phyloP scores from a whole-genome alignment of 2,113 vertebrate genomes.

The Poicephalus meyeri region DNA sequence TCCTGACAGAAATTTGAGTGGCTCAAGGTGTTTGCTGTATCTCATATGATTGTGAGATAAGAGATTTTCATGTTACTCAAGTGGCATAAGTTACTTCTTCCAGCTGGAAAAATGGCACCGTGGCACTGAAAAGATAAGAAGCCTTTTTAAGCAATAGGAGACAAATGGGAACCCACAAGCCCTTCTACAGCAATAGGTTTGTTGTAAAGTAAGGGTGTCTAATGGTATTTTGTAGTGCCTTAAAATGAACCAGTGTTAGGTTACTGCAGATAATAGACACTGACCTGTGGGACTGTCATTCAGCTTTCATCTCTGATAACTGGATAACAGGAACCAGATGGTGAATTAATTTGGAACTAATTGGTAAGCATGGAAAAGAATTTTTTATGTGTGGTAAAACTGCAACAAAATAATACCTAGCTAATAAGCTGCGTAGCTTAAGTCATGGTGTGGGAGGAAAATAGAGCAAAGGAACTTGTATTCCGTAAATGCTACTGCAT shows the following conservation, averaged over 20 bases:
- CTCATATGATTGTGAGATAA: not conserved
- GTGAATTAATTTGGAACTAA: slow-evolving; percentile 23
- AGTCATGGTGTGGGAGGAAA: not conserved
- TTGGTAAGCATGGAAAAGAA: not conserved
- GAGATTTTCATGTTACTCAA: not conserved
- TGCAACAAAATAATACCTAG: not conserved
- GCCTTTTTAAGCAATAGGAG: not conserved
- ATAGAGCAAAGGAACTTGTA: not conserved
- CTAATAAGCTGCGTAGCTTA: not conserved
- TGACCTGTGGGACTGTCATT: not conserved
- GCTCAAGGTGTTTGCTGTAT: not conserved
- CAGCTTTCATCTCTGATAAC: not conserved
- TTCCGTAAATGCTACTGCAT: not conserved
- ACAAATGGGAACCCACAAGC: not conserved
- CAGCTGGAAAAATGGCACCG: not conserved
- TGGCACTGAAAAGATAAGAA: not conserved
- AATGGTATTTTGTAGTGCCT: not conserved
- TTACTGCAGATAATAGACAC: not conserved
- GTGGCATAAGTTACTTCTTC: not conserved
- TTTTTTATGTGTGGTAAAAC: not conserved
- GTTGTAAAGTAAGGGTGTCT: not conserved
- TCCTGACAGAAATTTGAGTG: not conserved
- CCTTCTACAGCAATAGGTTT: not conserved
- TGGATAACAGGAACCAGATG: not conserved
- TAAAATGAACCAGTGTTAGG: not conserved